A percentile compares a stretch with the other conserved stretches of the same genome.
Conservation (phyloP, 2,797 vertebrate genomes). For the Neomorphus geoffroyi region DNA sequence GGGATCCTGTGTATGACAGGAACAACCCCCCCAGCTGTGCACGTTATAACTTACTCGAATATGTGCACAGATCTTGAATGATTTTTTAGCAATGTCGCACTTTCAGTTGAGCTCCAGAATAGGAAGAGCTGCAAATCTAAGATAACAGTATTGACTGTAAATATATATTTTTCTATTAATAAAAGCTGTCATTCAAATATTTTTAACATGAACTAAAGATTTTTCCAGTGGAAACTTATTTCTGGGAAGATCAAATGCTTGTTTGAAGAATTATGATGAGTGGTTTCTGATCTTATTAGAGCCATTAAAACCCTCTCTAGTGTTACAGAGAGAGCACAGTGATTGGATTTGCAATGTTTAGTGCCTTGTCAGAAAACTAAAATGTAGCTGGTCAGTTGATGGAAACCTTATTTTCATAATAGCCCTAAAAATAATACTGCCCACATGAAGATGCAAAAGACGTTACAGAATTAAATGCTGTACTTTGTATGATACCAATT, state of each 20-base stretch:
- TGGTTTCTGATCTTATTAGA: conserved; percentile 62
- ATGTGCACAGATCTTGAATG: conserved; percentile 23
- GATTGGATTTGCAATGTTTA: conserved; percentile 63
- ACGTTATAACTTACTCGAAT: neutral
- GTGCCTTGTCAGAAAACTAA: conserved; percentile 69
- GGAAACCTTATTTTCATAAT: neutral
- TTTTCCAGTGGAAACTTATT: conserved; percentile 58
- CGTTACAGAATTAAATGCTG: neutral
- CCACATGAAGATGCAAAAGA: neutral
- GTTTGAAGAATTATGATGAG: conserved; percentile 35
- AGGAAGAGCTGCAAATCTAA: conserved; percentile 65
- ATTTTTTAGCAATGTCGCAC: conserved; percentile 64
- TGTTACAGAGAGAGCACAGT: conserved; percentile 32
- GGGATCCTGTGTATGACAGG: conserved; percentile 43
- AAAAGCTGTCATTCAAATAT: conserved; percentile 62
- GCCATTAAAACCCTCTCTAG: conserved; percentile 63
- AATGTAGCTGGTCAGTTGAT: conserved; percentile 18
- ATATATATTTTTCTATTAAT: conserved; percentile 71
- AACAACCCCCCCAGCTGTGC: conserved; percentile 33
- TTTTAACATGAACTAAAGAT: conserved; percentile 60
- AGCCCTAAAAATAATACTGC: neutral
- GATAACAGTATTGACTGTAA: conserved; percentile 68
- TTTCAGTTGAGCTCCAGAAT: conserved; percentile 68
- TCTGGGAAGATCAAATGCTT: conserved; percentile 60
- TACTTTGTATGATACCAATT: neutral